Evolutionary conservation across 92 coral and sea anemone genomes (phyloP).

Genomic region (Actinostola sp.): DNA sequence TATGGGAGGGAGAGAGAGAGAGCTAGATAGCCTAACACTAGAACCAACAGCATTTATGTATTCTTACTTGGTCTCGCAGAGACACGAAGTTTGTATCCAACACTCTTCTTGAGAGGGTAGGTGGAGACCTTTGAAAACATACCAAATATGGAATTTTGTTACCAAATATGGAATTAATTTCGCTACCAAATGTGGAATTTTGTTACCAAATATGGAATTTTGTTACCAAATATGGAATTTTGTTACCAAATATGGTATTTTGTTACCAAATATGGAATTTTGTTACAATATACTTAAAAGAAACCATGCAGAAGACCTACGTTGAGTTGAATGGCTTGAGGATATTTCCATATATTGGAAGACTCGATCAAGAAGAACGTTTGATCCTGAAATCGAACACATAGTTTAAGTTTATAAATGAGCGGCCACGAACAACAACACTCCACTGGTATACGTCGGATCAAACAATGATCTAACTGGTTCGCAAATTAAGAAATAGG

Average conservation of each 20-base stretch:
- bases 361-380: slow-evolving; percentile 6
- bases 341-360: background rate
- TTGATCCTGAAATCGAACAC: too few species aligned
- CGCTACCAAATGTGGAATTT: background rate
- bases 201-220: background rate
- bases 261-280: background rate
- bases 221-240: background rate
- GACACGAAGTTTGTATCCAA: too few species aligned
- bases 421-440: too few species aligned
- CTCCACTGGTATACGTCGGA: too few species aligned
- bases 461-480: too few species aligned
- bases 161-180: background rate
- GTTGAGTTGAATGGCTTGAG: slow-evolving; percentile 1
- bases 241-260: background rate
- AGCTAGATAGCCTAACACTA: background rate
- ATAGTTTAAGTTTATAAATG: too few species aligned
- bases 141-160: background rate
- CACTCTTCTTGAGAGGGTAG: background rate
- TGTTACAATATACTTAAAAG: background rate
- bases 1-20: too few species aligned
- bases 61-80: background rate
- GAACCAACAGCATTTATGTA: background rate
- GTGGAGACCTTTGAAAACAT: background rate
- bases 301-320: background rate
- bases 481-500: too few species aligned